Percentiles rank a stretch among this genome's conserved stretches.
Conservation (phyloP, 2,113 vertebrate genomes). For the Larimichthys crocea region DNA sequence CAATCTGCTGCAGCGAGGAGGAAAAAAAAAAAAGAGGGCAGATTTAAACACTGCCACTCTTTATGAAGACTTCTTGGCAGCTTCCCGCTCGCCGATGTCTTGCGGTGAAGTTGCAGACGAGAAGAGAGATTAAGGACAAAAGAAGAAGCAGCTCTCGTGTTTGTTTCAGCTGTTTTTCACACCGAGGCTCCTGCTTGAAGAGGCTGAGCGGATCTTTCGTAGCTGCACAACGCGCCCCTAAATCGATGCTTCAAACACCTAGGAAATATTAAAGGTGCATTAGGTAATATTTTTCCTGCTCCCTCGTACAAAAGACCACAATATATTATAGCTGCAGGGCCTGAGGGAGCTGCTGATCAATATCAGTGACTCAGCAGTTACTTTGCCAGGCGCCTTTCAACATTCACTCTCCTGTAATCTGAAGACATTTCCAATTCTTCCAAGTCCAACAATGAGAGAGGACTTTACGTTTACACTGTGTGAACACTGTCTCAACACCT, state of each 20-base stretch:
- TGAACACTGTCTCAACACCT: not conserved
- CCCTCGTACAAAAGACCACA: conserved; percentile 28
- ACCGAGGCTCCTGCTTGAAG: not conserved
- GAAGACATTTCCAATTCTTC: conserved; percentile 7
- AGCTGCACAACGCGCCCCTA: not conserved
- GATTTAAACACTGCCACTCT: conserved; percentile 42
- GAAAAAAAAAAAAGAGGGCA: conserved; percentile 30
- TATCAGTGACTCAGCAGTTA: conserved; percentile 62
- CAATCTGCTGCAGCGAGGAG: conserved; percentile 48
- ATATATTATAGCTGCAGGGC: conserved; percentile 38
- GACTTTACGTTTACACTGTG: not conserved
- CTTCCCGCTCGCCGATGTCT: conserved; percentile 4
- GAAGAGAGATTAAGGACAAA: conserved; percentile 4
- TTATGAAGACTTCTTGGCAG: conserved; percentile 32
- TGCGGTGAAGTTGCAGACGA: conserved; percentile 3
- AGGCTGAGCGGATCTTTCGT: conserved; percentile 19
- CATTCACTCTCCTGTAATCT: conserved; percentile 9
- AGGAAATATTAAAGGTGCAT: conserved; percentile 56
- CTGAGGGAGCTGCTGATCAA: conserved; percentile 45
- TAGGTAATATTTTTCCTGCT: conserved; percentile 44
- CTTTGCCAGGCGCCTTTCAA: conserved; percentile 30
- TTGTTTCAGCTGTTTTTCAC: conserved; percentile 1
- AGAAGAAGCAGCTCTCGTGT: not conserved
- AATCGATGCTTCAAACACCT: conserved; percentile 39
- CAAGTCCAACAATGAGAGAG: not conserved